Conservation (phyloP, 2,888 invertebrate genomes). For the Ornithoptera alexandrae region DNA sequence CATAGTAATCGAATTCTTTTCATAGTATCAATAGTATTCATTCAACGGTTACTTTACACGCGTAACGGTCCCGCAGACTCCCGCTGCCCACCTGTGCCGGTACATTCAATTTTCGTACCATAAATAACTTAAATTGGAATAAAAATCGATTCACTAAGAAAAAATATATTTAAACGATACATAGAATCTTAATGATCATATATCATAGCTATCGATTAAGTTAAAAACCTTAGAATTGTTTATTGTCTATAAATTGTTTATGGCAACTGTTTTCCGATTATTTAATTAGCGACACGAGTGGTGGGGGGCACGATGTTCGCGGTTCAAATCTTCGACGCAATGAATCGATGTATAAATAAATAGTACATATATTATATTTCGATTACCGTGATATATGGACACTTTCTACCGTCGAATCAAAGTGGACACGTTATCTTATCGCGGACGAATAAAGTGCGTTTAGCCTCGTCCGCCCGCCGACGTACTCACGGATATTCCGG, state of each 20-base stretch:
- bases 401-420: constrained; percentile 55
- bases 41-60: constrained; percentile 60
- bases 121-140: neutral
- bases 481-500: constrained; percentile 43
- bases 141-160: neutral
- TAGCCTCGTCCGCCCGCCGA: constrained; percentile 35
- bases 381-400: constrained; percentile 57
- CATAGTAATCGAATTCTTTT: constrained; percentile 74
- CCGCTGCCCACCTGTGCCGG: constrained; percentile 8
- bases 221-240: neutral
- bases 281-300: neutral
- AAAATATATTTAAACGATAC: too few species aligned
- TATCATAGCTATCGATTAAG: neutral
- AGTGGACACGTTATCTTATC: constrained; percentile 53
- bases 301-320: neutral
- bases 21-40: constrained; percentile 57
- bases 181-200: too few species aligned
- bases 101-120: neutral
- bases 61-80: constrained; percentile 44
- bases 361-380: constrained; percentile 46
- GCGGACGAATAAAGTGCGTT: constrained; percentile 38
- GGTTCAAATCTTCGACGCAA: neutral
- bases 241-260: neutral
- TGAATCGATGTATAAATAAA: constrained; percentile 39
- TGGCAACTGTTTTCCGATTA: too few species aligned